Evolutionary conservation across 2,797 vertebrate genomes (phyloP).

Genomic region (Sternarchorhynchus goeldii): DNA sequence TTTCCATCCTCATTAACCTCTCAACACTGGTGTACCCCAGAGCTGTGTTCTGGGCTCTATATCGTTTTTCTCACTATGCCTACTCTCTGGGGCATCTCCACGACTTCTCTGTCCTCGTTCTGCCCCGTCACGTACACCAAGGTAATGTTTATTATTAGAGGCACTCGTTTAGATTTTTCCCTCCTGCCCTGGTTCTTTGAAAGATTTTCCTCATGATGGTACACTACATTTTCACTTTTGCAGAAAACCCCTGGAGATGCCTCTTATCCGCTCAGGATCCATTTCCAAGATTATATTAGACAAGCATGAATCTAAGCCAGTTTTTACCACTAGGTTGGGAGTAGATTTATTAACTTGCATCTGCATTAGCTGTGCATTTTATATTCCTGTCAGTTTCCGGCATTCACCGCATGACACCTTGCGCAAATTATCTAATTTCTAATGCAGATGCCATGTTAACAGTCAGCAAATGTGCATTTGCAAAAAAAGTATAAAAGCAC

Average conservation of each 20-base stretch:
- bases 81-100: slow-evolving; percentile 46
- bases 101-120: slow-evolving; percentile 59
- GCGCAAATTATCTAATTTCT: no score
- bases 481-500: no score
- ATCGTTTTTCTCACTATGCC: slow-evolving; percentile 56
- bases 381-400: background rate
- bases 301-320: background rate
- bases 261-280: background rate
- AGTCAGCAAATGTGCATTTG: no score
- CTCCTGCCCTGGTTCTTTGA: background rate
- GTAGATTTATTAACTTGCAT: background rate
- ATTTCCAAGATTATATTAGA: slow-evolving; percentile 24
- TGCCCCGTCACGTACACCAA: slow-evolving; percentile 41
- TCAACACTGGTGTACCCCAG: slow-evolving; percentile 49
- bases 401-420: no score
- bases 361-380: background rate
- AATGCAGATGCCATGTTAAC: no score
- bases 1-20: slow-evolving; percentile 70
- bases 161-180: slow-evolving; percentile 2
- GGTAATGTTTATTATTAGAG: slow-evolving; percentile 34
- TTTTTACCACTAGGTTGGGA: background rate
- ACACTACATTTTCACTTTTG: slow-evolving; percentile 15
- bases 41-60: slow-evolving; percentile 46
- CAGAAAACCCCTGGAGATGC: background rate
- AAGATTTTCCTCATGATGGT: background rate